Percentiles rank a stretch among this genome's conserved stretches.
Conservation (phyloP, 2,888 invertebrate species). For the Ypsolopha scabrella region DNA sequence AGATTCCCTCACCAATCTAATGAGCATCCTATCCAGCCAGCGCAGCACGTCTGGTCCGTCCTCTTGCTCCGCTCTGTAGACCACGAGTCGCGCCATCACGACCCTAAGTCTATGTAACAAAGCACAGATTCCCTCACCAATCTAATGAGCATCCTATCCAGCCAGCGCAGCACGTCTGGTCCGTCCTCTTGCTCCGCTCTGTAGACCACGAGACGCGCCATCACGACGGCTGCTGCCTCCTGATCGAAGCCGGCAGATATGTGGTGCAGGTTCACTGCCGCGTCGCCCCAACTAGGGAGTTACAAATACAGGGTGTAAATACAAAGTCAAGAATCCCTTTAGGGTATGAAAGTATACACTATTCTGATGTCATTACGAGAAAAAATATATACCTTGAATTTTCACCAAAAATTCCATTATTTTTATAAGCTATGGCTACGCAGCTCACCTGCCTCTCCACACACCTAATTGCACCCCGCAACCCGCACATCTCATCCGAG, state of each 20-base stretch:
- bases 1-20: constrained; percentile 76
- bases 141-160: constrained; percentile 97
- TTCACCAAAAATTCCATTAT: no score
- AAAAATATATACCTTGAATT: no score
- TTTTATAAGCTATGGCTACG: no score
- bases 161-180: constrained; percentile 98
- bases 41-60: constrained; percentile 97
- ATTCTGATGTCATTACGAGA: no score
- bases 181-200: constrained; percentile 96
- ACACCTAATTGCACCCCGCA: no score
- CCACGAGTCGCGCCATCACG: constrained; percentile 45
- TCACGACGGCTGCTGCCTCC: constrained; percentile 97
- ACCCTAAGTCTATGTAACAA: background rate
- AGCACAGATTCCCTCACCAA: constrained; percentile 71
- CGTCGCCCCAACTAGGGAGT: constrained; percentile 99
- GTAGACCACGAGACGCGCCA: constrained; percentile 97
- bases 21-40: constrained; percentile 94
- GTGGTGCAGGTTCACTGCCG: constrained; percentile 88
- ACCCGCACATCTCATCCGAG: no score
- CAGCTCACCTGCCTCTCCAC: no score
- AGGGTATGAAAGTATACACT: no score
- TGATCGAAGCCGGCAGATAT: constrained; percentile 97
- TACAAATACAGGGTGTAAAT: no score
- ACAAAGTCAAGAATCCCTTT: no score
- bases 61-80: constrained; percentile 94